Evolutionary conservation across 1,140 invertebrate species (phyloP).

Genomic region (Cydia amplana): DNA sequence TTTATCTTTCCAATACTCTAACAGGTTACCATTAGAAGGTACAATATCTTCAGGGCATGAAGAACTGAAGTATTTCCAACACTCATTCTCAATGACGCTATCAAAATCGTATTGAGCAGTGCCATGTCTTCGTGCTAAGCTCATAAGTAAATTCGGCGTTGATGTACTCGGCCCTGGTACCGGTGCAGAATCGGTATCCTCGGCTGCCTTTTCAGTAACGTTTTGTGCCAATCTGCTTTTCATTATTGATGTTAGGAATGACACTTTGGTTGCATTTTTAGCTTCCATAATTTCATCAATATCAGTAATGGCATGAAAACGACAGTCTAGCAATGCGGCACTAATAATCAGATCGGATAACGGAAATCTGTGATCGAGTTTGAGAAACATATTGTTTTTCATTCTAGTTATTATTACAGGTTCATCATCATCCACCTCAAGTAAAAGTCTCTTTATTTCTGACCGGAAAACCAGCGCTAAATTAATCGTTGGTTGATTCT

Average conservation of each 20-base stretch:
- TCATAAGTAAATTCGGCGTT: too few relatives aligned
- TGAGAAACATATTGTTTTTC: conserved; percentile 36
- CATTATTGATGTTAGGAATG: background rate
- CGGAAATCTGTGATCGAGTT: conserved; percentile 34
- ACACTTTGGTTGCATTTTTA: too few relatives aligned
- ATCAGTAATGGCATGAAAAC: conserved; percentile 24
- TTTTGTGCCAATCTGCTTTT: too few relatives aligned
- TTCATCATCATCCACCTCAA: conserved; percentile 30
- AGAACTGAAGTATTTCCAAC: conserved; percentile 30
- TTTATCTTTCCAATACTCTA: conserved; percentile 37
- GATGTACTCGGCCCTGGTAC: too few relatives aligned
- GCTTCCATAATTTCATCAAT: background rate
- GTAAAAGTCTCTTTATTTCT: conserved; percentile 31
- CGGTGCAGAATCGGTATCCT: too few relatives aligned
- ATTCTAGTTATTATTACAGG: conserved; percentile 33
- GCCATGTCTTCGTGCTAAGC: too few relatives aligned
- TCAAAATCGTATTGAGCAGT: too few relatives aligned
- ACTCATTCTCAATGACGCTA: too few relatives aligned
- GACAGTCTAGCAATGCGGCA: conserved; percentile 34
- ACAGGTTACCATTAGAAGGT: conserved; percentile 23
- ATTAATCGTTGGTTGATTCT: conserved; percentile 36
- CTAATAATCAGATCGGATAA: conserved; percentile 19
- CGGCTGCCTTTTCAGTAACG: too few relatives aligned
- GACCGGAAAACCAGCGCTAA: conserved; percentile 33
- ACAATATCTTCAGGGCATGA: background rate